These are phyloP conservation scores for Pachliopta kotzebuea DNA, from an alignment of 2,888 invertebrate genomes.

Conservation along the genomic window DNA sequence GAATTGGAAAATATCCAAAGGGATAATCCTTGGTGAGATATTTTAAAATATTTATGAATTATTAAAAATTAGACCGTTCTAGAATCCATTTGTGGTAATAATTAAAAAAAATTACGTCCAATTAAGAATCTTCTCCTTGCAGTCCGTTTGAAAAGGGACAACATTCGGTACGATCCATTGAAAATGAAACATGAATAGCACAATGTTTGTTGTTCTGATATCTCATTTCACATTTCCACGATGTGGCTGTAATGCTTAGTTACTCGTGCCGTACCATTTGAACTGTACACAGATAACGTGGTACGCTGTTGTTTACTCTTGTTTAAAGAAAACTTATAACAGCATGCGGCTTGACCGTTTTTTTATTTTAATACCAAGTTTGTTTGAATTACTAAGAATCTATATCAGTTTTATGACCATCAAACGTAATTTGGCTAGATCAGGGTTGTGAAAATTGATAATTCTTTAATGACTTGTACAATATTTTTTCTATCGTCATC, in stretches of 20 bases:
- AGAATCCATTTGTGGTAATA: no score
- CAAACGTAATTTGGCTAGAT: background rate
- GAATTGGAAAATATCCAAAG: no score
- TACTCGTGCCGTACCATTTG: constrained; percentile 16
- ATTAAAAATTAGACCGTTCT: no score
- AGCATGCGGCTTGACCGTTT: background rate
- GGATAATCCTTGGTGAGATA: no score
- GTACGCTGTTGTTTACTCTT: background rate
- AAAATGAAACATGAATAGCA: constrained; percentile 27
- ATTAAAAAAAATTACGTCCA: background rate
- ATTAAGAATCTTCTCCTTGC: background rate
- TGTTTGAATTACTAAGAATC: background rate
- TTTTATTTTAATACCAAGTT: background rate
- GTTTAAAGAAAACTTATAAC: background rate
- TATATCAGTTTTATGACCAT: background rate
- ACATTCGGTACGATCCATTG: constrained; percentile 5
- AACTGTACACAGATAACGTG: constrained; percentile 2
- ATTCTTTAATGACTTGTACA: no score
- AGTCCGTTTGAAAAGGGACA: background rate
- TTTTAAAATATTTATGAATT: no score
- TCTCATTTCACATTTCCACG: constrained; percentile 24
- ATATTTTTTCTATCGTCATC: no score
- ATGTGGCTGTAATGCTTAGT: constrained; percentile 10
- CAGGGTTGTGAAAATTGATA: background rate
- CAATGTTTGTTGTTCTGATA: constrained; percentile 31